Evolutionary conservation across 2,113 vertebrate species (phyloP).

Genomic region (Trinectes maculatus): DNA sequence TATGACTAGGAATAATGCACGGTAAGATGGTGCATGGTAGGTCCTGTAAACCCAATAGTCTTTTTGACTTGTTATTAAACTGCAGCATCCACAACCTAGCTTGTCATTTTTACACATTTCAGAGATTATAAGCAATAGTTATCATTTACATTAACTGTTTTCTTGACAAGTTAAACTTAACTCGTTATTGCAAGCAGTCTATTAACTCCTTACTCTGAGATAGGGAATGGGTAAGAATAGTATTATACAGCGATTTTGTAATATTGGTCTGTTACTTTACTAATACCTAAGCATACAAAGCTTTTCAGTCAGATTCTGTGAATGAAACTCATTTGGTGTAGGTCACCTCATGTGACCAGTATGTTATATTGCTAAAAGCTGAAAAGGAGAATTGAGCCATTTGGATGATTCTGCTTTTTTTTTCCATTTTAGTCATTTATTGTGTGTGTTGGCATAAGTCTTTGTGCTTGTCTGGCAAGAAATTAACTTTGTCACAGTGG

Average conservation of each 20-base stretch:
- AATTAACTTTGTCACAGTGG: constrained; percentile 75
- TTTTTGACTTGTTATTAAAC: too few species aligned
- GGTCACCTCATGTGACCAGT: constrained; percentile 38
- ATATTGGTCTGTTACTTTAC: constrained; percentile 5
- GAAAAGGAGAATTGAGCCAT: constrained; percentile 19
- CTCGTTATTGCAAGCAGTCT: background rate
- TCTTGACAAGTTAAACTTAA: background rate
- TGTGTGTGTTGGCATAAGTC: constrained; percentile 50
- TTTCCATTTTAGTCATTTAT: constrained; percentile 59
- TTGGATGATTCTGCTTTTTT: constrained; percentile 31
- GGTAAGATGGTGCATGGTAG: too few species aligned
- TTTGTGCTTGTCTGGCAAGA: constrained; percentile 74
- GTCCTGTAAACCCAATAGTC: background rate
- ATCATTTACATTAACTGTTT: background rate
- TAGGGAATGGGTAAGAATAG: constrained; percentile 9
- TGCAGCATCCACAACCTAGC: too few species aligned
- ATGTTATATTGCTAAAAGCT: constrained; percentile 33
- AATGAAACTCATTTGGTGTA: constrained; percentile 46
- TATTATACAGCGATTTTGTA: constrained; percentile 5
- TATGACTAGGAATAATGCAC: constrained; percentile 53
- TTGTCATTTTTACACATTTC: constrained; percentile 3
- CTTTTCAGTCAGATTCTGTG: constrained; percentile 25
- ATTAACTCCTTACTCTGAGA: background rate
- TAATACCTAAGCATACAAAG: constrained; percentile 11
- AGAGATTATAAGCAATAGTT: background rate